Percentiles rank a stretch among this genome's conserved stretches.
These are phyloP conservation scores for Platichthys flesus DNA, from an alignment of 2,113 vertebrate genomes.

Conservation along the genomic window DNA sequence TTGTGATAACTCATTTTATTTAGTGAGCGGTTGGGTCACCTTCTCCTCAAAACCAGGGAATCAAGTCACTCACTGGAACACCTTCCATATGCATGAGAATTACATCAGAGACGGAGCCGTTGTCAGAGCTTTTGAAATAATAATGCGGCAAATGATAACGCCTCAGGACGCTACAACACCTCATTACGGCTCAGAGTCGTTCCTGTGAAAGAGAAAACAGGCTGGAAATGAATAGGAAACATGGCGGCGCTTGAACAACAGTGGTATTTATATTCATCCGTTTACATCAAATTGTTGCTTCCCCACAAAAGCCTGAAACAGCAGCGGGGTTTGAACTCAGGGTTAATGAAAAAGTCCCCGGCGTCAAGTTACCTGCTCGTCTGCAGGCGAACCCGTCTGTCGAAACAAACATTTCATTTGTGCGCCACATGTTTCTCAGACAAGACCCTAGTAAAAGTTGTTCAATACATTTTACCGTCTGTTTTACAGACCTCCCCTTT, in stretches of 20 bases:
- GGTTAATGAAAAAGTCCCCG: constrained; percentile 83
- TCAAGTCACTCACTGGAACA: constrained; percentile 61
- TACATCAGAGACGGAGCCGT: constrained; percentile 73
- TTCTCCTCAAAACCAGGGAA: constrained; percentile 57
- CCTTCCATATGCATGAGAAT: constrained; percentile 76
- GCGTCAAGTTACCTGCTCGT: constrained; percentile 80
- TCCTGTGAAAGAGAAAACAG: constrained; percentile 63
- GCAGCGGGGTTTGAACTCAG: constrained; percentile 75
- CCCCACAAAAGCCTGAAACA: constrained; percentile 71
- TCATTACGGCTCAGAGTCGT: constrained; percentile 76
- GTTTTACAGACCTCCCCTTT: constrained; percentile 82
- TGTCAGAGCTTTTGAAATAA: constrained; percentile 80
- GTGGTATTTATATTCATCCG: constrained; percentile 75
- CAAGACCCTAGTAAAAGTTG: constrained; percentile 83
- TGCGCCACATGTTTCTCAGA: constrained; percentile 81
- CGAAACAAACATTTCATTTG: constrained; percentile 85
- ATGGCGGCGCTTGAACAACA: constrained; percentile 71
- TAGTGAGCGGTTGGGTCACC: constrained; percentile 46
- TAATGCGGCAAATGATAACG: constrained; percentile 81
- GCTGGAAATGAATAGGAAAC: constrained; percentile 65
- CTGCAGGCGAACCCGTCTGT: constrained; percentile 76
- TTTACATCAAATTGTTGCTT: constrained; percentile 82
- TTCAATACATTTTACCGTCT: constrained; percentile 84
- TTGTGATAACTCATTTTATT: constrained; percentile 72
- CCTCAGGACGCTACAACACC: constrained; percentile 78